Evolutionary conservation across 2,113 vertebrate genomes (phyloP).

Genomic region (Pterocles burchelli): DNA sequence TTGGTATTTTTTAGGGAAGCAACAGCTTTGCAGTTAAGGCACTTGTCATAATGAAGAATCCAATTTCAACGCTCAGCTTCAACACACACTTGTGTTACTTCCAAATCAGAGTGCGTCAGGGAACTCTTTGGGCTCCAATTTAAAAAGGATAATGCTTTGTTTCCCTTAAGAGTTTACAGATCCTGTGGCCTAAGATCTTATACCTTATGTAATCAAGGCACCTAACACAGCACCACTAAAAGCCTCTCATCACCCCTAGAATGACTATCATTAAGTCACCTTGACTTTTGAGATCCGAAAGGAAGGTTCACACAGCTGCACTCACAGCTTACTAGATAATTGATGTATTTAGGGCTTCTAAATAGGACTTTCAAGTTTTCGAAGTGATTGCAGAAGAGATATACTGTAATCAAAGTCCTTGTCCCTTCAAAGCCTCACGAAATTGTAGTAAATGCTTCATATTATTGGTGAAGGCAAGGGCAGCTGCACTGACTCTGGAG

Average conservation of each 20-base stretch:
- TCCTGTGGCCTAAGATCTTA: background rate
- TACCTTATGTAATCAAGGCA: background rate
- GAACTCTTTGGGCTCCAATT: background rate
- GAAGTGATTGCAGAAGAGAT: constrained; percentile 14
- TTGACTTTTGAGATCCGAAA: constrained; percentile 20
- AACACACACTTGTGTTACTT: background rate
- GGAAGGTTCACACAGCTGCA: constrained; percentile 39
- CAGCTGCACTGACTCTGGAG: background rate
- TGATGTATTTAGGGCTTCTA: constrained; percentile 44
- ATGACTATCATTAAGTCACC: constrained; percentile 14
- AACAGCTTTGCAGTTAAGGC: background rate
- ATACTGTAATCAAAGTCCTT: constrained; percentile 26
- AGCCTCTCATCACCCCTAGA: background rate
- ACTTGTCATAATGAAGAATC: background rate
- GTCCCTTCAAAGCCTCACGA: background rate
- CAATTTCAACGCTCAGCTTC: background rate
- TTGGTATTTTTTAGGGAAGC: background rate
- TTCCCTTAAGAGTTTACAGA: background rate
- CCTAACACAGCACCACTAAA: background rate
- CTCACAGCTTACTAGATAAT: constrained; percentile 20
- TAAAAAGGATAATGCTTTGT: background rate
- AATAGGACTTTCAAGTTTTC: constrained; percentile 44
- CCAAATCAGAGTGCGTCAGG: background rate
- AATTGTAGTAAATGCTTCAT: background rate
- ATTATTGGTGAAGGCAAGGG: background rate